Evolutionary conservation across 2,888 invertebrate genomes (phyloP).

Genomic region (Leptarthrus brevirostris): DNA sequence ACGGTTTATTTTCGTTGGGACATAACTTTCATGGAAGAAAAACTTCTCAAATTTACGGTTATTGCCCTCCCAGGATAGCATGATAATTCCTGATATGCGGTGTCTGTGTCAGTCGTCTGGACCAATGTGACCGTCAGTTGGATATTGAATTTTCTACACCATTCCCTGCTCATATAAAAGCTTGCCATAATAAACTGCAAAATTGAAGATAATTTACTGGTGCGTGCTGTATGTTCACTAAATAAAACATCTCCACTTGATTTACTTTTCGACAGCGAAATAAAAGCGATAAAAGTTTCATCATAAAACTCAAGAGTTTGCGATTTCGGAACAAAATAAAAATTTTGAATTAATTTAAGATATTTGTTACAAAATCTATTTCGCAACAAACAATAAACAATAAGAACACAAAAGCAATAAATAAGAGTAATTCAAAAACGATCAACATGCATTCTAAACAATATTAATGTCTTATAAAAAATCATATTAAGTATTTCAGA

Average conservation of each 20-base stretch:
- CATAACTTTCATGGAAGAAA: constrained; percentile 5
- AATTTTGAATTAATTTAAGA: no score
- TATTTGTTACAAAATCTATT: no score
- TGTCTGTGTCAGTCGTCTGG: background rate
- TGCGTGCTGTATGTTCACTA: background rate
- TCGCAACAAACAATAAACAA: no score
- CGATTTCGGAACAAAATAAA: no score
- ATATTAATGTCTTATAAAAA: no score
- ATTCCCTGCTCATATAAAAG: background rate
- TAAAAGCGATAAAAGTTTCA: no score
- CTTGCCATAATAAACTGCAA: background rate
- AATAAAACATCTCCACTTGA: background rate
- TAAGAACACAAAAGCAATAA: no score
- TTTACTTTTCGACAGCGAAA: no score
- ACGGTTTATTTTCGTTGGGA: constrained; percentile 7
- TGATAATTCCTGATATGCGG: constrained; percentile 3
- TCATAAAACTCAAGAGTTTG: no score
- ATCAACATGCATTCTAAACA: no score
- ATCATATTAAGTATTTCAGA: no score
- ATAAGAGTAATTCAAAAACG: no score
- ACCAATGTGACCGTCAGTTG: background rate
- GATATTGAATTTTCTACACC: background rate
- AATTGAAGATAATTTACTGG: constrained; percentile 1
- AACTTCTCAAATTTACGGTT: constrained; percentile 24
- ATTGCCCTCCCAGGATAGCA: constrained; percentile 10